Evolutionary conservation across 2,888 invertebrate species (phyloP).

Genomic region (Marasmarcha lunaedactyla): DNA sequence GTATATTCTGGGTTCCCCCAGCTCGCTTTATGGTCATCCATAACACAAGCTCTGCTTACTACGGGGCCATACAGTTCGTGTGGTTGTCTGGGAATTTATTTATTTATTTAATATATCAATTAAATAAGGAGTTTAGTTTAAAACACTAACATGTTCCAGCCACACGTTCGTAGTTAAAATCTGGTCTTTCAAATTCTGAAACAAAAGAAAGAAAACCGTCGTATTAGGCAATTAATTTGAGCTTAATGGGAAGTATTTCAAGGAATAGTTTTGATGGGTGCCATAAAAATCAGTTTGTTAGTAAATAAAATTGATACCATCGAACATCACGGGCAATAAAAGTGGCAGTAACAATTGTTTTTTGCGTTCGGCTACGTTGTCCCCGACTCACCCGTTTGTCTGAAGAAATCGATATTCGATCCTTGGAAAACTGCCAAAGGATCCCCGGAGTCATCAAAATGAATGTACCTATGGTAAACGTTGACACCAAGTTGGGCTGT

Average conservation of each 20-base stretch:
- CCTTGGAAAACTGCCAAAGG: conserved; percentile 4
- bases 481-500: not conserved
- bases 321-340: not conserved
- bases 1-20: no score
- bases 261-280: no score
- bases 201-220: conserved; percentile 31
- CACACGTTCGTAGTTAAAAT: conserved; percentile 95
- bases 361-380: not conserved
- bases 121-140: no score
- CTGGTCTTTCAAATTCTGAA: conserved; percentile 94
- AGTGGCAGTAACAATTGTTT: not conserved
- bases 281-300: not conserved
- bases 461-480: conserved; percentile 5
- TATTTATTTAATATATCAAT: no score
- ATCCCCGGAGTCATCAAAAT: conserved; percentile 8
- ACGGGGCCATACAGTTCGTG: no score
- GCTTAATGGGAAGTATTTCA: not conserved
- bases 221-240: not conserved
- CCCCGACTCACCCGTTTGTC: not conserved
- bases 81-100: no score
- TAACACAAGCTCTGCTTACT: no score
- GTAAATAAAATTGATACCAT: not conserved
- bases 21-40: no score
- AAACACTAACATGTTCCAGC: conserved; percentile 93
- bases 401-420: conserved; percentile 4